phyloP scores from a whole-genome alignment of 2,888 invertebrate species.

The Cyaniris semiargus region DNA sequence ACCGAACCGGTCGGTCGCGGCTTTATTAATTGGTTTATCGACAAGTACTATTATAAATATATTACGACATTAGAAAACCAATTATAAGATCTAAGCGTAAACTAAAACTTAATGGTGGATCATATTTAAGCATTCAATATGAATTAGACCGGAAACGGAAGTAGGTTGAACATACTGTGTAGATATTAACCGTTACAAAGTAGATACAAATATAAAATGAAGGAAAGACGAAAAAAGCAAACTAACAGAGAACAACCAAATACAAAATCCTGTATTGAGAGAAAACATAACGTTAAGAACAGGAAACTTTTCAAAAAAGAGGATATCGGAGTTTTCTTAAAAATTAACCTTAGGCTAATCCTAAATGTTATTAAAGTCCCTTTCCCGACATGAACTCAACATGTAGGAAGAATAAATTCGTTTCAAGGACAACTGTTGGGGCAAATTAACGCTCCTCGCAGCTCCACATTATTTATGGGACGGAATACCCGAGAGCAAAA shows the following conservation, averaged over 20 bases:
- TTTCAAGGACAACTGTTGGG: constrained; percentile 35
- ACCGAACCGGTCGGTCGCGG: constrained; percentile 40
- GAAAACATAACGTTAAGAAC: not conserved
- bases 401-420: constrained; percentile 34
- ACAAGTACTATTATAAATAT: constrained; percentile 48
- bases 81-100: constrained; percentile 13
- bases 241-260: not conserved
- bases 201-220: not conserved
- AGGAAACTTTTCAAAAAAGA: not conserved
- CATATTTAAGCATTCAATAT: constrained; percentile 20
- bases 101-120: constrained; percentile 17
- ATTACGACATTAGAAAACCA: constrained; percentile 41
- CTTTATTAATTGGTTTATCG: constrained; percentile 58
- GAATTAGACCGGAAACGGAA: constrained; percentile 36
- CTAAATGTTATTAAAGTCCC: not conserved
- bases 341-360: not conserved
- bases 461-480: constrained; percentile 33
- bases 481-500: constrained; percentile 33
- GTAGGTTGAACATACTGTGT: constrained; percentile 47
- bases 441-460: constrained; percentile 33
- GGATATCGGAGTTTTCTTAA: no score
- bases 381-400: not conserved
- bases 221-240: not conserved
- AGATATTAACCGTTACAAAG: constrained; percentile 1
- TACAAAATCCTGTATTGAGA: not conserved